Evolutionary conservation across 1,140 invertebrate genomes (phyloP).

Genomic region (Belonocnema kinseyi): DNA sequence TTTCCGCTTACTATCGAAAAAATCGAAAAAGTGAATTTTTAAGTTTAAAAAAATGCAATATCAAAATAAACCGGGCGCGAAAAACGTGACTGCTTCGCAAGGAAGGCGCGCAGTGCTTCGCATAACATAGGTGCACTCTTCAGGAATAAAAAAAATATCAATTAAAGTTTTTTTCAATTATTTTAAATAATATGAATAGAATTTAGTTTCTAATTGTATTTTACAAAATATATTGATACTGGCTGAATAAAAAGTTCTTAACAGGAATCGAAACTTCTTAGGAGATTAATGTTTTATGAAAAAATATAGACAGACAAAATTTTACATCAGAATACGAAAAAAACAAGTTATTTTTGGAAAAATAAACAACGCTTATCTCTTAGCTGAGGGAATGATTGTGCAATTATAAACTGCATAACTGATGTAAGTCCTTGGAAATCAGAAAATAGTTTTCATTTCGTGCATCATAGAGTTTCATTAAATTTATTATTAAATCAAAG

Average conservation of each 20-base stretch:
- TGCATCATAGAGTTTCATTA: background rate
- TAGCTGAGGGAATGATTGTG: background rate
- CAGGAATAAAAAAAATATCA: background rate
- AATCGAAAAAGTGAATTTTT: background rate
- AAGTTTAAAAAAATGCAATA: background rate
- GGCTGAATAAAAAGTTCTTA: no score
- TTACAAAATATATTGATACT: no score
- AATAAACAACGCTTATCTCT: background rate
- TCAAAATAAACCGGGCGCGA: background rate
- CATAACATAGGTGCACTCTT: background rate
- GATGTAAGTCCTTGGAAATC: background rate
- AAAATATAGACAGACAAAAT: no score
- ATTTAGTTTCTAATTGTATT: no score
- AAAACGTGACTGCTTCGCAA: background rate
- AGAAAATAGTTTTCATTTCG: background rate
- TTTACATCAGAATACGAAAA: no score
- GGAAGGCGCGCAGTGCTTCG: background rate
- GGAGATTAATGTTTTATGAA: no score
- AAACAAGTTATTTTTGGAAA: background rate
- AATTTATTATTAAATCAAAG: no score
- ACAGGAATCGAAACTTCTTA: no score
- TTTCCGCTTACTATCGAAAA: constrained; percentile 29
- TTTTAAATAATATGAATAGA: no score
- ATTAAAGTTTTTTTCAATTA: background rate
- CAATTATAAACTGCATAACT: background rate